These are phyloP conservation scores for Sinodicranocentrus sp. DNA, from an alignment of 2,888 invertebrate species.

Conservation along the genomic window DNA sequence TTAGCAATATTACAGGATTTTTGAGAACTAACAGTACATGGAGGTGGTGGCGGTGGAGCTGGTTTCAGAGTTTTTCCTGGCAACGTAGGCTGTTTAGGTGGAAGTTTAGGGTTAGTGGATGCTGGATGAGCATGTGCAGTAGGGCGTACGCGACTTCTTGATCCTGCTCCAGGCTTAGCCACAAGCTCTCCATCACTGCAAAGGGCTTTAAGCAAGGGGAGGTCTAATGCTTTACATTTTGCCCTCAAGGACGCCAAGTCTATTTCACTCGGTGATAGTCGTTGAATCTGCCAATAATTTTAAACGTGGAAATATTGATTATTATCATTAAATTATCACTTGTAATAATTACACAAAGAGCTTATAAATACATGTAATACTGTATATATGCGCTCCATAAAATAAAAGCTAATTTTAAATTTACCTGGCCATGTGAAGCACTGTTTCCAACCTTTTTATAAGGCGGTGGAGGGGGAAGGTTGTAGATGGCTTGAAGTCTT, in stretches of 20 bases:
- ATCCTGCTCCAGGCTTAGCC: constrained; percentile 62
- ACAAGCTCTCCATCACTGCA: constrained; percentile 74
- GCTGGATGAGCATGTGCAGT: constrained; percentile 75
- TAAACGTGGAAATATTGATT: constrained; percentile 30
- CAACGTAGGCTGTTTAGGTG: constrained; percentile 69
- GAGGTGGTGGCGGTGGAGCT: constrained; percentile 57
- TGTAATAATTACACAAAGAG: constrained; percentile 6
- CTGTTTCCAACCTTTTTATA: constrained; percentile 63
- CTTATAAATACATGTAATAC: neutral
- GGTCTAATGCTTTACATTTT: constrained; percentile 73
- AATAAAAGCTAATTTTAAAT: neutral
- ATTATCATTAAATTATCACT: constrained; percentile 6
- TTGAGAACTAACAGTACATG: constrained; percentile 54
- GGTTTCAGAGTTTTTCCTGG: constrained; percentile 56
- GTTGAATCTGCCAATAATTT: constrained; percentile 49
- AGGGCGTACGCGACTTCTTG: constrained; percentile 71
- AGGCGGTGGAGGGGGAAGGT: constrained; percentile 76
- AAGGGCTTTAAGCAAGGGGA: constrained; percentile 75
- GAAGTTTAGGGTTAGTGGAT: constrained; percentile 50
- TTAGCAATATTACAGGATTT: constrained; percentile 47
- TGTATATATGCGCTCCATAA: neutral
- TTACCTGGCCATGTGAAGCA: constrained; percentile 63
- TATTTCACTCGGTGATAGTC: constrained; percentile 74
- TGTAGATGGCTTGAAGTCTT: constrained; percentile 74
- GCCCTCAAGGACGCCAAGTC: constrained; percentile 73